A percentile compares a stretch with the other conserved stretches of the same genome.
Conservation (phyloP, 2,797 vertebrate species). For the Columba guinea region DNA sequence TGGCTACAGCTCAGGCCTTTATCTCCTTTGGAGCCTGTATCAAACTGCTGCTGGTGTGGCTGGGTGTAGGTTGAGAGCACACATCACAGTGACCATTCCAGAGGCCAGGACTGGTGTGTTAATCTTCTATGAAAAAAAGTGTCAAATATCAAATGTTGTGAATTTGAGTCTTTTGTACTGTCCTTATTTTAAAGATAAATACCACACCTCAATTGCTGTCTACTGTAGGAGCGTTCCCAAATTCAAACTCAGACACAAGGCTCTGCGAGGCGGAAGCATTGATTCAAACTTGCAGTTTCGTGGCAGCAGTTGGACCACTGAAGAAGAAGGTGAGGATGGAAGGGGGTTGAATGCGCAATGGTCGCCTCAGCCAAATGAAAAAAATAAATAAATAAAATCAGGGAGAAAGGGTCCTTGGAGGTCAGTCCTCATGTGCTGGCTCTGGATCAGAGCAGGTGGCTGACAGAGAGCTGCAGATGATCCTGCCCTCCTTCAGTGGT, state of each 20-base stretch:
- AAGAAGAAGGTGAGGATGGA: conserved; percentile 39
- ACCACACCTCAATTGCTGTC: background rate
- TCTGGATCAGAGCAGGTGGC: background rate
- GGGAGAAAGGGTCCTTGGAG: background rate
- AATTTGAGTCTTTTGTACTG: background rate
- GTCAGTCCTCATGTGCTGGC: background rate
- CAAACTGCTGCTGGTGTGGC: no score
- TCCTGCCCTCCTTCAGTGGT: background rate
- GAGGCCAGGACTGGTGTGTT: background rate
- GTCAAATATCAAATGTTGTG: background rate
- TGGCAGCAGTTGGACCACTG: background rate
- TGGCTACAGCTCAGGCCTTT: no score
- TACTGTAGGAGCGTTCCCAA: conserved; percentile 1
- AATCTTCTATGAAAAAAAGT: background rate
- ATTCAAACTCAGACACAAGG: background rate
- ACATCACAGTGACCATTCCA: no score
- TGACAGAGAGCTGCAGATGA: background rate
- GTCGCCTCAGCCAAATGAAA: background rate
- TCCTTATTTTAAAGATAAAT: conserved; percentile 33
- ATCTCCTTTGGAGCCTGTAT: no score
- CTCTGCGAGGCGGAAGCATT: background rate
- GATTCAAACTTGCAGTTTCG: background rate
- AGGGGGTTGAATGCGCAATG: background rate
- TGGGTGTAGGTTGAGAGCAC: no score
- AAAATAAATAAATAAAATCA: background rate